Evolutionary conservation across 2,888 invertebrate genomes (phyloP).

Genomic region (Thera britannica): DNA sequence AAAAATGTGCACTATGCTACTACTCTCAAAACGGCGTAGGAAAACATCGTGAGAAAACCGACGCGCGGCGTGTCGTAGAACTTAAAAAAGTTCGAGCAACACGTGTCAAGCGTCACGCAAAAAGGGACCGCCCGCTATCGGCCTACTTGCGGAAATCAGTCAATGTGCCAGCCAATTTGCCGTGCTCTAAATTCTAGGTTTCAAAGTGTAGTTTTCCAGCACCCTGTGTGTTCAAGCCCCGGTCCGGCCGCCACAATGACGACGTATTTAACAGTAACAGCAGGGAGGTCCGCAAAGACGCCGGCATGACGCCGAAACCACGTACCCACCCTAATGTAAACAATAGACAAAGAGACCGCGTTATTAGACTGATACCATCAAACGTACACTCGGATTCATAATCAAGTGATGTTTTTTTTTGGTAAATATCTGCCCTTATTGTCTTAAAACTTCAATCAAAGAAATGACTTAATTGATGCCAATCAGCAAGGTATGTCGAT

Average conservation of each 20-base stretch:
- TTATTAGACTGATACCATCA: conserved; percentile 76
- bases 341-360: conserved; percentile 81
- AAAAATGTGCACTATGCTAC: too few species aligned
- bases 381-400: conserved; percentile 24
- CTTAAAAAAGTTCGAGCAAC: too few species aligned
- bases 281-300: conserved; percentile 80
- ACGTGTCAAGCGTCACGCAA: too few species aligned
- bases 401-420: not conserved
- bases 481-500: too few species aligned
- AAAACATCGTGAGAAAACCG: too few species aligned
- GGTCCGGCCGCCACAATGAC: conserved; percentile 57
- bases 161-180: too few species aligned
- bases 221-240: conserved; percentile 53
- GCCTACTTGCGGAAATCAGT: too few species aligned
- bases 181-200: too few species aligned
- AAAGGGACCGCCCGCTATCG: too few species aligned
- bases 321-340: conserved; percentile 82
- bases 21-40: too few species aligned
- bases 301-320: conserved; percentile 81
- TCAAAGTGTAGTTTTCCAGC: conserved; percentile 35
- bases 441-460: not conserved
- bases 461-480: too few species aligned
- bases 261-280: conserved; percentile 72
- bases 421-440: not conserved
- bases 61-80: too few species aligned